A percentile compares a stretch with the other conserved stretches of the same genome.
Conservation (phyloP, 1,140 invertebrate species). For the Procambarus virginalis region DNA sequence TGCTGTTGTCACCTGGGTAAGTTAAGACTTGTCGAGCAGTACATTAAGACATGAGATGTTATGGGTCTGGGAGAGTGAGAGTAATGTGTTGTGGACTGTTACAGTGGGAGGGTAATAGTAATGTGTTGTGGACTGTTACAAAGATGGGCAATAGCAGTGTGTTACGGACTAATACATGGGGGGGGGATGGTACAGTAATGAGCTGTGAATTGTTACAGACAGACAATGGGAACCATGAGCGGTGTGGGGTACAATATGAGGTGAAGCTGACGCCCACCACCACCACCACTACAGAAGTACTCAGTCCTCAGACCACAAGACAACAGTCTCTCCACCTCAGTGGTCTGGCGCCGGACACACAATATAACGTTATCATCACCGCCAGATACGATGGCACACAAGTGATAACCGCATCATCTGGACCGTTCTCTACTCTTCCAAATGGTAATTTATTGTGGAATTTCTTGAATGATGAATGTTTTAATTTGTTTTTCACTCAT, state of each 20-base stretch:
- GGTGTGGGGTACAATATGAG: not conserved
- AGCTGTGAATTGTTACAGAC: not conserved
- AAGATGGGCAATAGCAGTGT: too few species aligned
- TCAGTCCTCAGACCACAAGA: not conserved
- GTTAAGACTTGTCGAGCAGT: too few species aligned
- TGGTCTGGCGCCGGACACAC: not conserved
- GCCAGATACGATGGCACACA: not conserved
- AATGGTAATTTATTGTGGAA: not conserved
- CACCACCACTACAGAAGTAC: not conserved
- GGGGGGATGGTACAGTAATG: not conserved
- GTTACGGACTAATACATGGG: too few species aligned
- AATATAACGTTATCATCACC: not conserved
- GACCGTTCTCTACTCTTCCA: not conserved
- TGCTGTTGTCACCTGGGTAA: not conserved
- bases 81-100: too few species aligned
- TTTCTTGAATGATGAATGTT: too few species aligned
- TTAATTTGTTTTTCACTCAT: too few species aligned
- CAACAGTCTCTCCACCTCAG: not conserved
- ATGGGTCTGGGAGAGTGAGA: too few species aligned
- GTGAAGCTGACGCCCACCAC: not conserved
- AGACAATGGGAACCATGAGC: not conserved
- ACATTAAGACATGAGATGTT: too few species aligned
- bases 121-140: too few species aligned
- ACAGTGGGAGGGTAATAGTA: too few species aligned
- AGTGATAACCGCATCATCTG: not conserved